phyloP scores from a whole-genome alignment of 1,140 invertebrate genomes.

The Laupala kohalensis region DNA sequence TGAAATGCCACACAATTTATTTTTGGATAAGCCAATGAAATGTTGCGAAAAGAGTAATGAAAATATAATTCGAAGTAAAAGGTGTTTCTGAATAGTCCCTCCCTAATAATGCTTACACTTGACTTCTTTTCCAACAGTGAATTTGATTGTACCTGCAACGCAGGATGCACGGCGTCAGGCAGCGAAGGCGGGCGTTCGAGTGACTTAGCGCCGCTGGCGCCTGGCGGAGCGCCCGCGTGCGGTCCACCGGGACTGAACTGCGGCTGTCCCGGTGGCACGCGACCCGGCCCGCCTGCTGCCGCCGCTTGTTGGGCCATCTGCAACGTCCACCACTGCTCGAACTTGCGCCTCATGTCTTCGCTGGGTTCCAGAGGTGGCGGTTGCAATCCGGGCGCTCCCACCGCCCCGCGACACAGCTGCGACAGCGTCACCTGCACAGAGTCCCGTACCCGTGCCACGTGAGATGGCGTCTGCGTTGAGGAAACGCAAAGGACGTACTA shows the following conservation, averaged over 20 bases:
- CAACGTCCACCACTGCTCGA: constrained; percentile 13
- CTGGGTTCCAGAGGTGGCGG: neutral
- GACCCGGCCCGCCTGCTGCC: neutral
- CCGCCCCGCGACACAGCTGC: constrained; percentile 3
- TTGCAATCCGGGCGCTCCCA: neutral
- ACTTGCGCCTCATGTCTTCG: constrained; percentile 8
- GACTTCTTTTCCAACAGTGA: too few relatives aligned
- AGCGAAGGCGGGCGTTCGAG: neutral
- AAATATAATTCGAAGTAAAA: too few relatives aligned
- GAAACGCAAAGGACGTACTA: too few relatives aligned
- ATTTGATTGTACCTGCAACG: constrained; percentile 8
- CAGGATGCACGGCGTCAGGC: constrained; percentile 6
- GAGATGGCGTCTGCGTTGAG: too few relatives aligned
- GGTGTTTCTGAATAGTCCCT: too few relatives aligned
- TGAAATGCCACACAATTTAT: too few relatives aligned
- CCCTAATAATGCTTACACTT: too few relatives aligned
- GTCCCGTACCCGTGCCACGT: too few relatives aligned
- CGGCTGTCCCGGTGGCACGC: neutral
- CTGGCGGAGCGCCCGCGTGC: neutral
- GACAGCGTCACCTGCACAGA: constrained; percentile 6
- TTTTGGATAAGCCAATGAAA: too few relatives aligned
- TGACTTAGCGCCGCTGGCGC: neutral
- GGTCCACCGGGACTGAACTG: neutral
- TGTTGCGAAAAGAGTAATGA: too few relatives aligned
- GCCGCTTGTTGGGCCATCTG: constrained; percentile 3